A percentile compares a stretch with the other conserved stretches of the same genome.
Conservation (phyloP, 2,113 vertebrate genomes). For the Forbesichthys papilliferus region DNA sequence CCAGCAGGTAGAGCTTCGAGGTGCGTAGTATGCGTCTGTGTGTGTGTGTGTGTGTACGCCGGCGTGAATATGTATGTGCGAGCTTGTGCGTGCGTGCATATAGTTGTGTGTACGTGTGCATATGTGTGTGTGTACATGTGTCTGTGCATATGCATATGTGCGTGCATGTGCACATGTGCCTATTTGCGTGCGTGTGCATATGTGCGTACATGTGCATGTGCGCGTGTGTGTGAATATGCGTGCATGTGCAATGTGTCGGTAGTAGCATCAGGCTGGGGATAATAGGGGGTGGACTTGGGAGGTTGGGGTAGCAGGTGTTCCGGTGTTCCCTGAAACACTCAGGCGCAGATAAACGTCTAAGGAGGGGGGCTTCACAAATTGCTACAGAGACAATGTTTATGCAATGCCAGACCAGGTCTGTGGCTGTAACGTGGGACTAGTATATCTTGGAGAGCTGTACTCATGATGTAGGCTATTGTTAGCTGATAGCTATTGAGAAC, state of each 20-base stretch:
- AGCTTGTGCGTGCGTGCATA: no score
- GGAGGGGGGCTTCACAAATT: background rate
- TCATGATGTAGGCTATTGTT: no score
- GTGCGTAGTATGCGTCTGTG: no score
- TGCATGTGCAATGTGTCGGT: constrained; percentile 11
- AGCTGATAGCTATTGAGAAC: no score
- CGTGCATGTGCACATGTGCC: background rate
- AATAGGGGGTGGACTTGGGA: constrained; percentile 80
- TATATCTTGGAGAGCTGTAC: no score
- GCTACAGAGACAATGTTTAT: background rate
- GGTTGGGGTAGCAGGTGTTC: constrained; percentile 52
- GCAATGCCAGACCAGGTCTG: no score
- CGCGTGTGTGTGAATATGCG: constrained; percentile 14
- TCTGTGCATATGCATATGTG: no score
- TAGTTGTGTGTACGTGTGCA: no score
- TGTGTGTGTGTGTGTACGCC: background rate
- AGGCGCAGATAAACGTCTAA: background rate
- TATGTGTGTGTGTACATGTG: no score
- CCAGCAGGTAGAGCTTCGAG: no score
- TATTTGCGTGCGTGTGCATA: background rate
- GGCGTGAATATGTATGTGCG: no score
- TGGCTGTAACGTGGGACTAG: no score
- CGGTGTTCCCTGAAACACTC: constrained; percentile 22
- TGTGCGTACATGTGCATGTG: background rate
- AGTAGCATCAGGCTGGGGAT: constrained; percentile 84